A percentile compares a stretch with the other conserved stretches of the same genome.
Evolutionary conservation across 1,140 invertebrate genomes (phyloP).

Genomic region (Sinella curviseta): DNA sequence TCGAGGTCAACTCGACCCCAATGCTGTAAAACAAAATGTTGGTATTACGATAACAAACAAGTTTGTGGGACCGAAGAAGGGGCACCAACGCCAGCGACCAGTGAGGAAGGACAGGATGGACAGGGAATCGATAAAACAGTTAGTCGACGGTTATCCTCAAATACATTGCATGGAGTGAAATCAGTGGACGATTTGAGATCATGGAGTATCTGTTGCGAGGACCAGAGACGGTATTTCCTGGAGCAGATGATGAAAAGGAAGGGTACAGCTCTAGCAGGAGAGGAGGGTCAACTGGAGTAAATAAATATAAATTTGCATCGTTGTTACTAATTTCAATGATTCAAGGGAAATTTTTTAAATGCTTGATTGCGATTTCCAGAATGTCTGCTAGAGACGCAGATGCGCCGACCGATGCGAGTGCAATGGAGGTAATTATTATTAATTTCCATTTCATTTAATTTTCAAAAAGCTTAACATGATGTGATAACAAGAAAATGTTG

Average conservation of each 20-base stretch:
- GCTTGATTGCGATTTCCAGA: no score
- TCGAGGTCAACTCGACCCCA: background rate
- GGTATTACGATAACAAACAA: background rate
- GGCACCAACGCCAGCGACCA: background rate
- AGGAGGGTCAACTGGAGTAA: background rate
- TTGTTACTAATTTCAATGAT: no score
- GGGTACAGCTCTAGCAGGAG: background rate
- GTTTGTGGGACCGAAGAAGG: background rate
- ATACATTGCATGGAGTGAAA: conserved; percentile 39
- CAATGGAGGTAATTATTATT: no score
- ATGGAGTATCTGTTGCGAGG: conserved; percentile 31
- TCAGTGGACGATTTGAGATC: conserved; percentile 42
- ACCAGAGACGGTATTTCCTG: conserved; percentile 32
- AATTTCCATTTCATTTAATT: no score
- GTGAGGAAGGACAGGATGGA: no score
- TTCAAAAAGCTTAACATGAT: no score
- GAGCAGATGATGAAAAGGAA: conserved; percentile 40
- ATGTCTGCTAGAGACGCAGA: no score
- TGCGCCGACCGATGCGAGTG: background rate
- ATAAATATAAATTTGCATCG: no score
- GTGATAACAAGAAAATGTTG: no score
- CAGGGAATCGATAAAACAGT: no score
- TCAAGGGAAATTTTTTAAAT: no score
- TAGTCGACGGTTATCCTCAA: conserved; percentile 22
- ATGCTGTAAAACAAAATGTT: background rate